These are phyloP conservation scores for Phytoseiulus persimilis DNA, from an alignment of 2,888 invertebrate genomes.

Conservation along the genomic window DNA sequence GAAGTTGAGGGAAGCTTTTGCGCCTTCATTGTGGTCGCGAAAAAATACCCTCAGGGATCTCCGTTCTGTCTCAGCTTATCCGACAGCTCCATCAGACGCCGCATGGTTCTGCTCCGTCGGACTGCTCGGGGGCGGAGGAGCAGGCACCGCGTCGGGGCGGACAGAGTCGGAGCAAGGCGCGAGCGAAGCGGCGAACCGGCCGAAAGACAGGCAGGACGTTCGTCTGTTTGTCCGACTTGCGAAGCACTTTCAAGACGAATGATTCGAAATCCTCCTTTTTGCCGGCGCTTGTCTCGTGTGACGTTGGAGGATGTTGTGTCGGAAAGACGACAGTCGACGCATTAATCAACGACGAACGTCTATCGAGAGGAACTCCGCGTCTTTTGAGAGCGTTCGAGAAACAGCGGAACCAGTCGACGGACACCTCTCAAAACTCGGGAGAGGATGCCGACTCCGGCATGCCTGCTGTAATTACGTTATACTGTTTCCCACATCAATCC, in stretches of 20 bases:
- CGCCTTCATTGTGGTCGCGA: background rate
- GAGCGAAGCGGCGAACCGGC: background rate
- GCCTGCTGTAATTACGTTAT: background rate
- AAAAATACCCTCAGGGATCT: background rate
- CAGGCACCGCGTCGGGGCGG: background rate
- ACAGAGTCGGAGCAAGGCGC: background rate
- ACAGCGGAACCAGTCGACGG: background rate
- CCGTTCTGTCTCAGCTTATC: constrained; percentile 5
- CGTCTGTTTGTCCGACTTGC: background rate
- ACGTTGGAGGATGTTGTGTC: background rate
- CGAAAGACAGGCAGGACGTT: background rate
- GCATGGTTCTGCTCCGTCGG: background rate
- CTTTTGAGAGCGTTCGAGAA: background rate
- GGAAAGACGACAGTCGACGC: background rate
- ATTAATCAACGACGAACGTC: background rate
- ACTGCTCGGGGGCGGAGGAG: background rate
- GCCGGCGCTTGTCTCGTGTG: background rate
- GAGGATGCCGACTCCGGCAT: background rate
- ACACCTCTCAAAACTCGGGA: background rate
- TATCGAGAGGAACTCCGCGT: background rate
- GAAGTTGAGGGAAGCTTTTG: background rate
- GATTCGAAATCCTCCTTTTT: background rate
- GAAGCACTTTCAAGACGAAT: background rate
- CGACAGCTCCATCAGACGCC: constrained; percentile 5
- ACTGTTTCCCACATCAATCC: background rate